These are phyloP conservation scores for Neoarius graeffei DNA, from an alignment of 2,113 vertebrate species.

Conservation along the genomic window DNA sequence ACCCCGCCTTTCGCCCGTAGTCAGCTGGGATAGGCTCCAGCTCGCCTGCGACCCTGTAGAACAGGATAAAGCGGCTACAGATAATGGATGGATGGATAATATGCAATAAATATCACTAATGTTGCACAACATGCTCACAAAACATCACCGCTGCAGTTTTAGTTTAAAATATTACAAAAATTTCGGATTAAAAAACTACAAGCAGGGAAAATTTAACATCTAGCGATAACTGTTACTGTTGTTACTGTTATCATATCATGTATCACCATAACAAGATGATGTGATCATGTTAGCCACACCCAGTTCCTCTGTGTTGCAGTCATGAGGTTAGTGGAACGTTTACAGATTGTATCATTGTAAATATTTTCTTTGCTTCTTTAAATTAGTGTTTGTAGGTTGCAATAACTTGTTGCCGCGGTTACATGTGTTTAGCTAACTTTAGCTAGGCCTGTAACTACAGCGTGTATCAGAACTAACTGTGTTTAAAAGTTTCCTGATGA, in stretches of 20 bases:
- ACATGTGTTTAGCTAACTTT: neutral
- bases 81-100: too few relatives aligned
- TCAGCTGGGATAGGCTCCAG: too few relatives aligned
- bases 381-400: neutral
- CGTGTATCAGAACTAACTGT: neutral
- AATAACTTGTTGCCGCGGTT: neutral
- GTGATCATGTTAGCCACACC: neutral
- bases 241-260: neutral
- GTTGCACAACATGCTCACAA: too few relatives aligned
- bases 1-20: too few relatives aligned
- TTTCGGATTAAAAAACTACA: too few relatives aligned
- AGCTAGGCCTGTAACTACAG: neutral
- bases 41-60: too few relatives aligned
- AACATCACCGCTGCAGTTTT: too few relatives aligned
- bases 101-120: too few relatives aligned
- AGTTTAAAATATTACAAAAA: too few relatives aligned
- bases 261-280: neutral
- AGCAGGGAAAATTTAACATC: too few relatives aligned
- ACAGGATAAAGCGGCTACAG: too few relatives aligned
- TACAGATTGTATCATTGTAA: neutral
- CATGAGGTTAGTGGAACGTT: neutral
- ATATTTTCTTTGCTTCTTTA: neutral
- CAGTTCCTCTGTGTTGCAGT: neutral
- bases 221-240: neutral
- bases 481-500: neutral